Conservation (phyloP, 2,797 vertebrate genomes). For the Enoplosus armatus region DNA sequence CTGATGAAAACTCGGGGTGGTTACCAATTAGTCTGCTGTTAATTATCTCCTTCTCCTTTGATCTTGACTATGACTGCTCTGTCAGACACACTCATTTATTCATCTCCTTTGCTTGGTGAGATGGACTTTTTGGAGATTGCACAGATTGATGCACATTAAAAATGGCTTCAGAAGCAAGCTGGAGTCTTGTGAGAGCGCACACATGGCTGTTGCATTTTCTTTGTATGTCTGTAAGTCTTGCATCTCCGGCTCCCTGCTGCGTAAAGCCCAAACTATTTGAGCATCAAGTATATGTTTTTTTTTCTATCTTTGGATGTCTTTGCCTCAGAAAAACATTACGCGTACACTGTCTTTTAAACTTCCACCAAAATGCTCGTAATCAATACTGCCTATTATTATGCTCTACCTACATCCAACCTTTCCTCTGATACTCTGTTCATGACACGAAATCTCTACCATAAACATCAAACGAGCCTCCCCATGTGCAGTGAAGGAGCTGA, state of each 20-base stretch:
- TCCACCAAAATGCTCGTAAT: constrained; percentile 41
- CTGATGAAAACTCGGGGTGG: constrained; percentile 87
- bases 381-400: constrained; percentile 53
- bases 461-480: constrained; percentile 64
- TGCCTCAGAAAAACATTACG: constrained; percentile 10
- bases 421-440: constrained; percentile 49
- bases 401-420: constrained; percentile 41
- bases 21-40: constrained; percentile 89
- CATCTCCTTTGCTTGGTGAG: constrained; percentile 82
- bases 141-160: constrained; percentile 86
- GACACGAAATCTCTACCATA: constrained; percentile 59
- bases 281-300: constrained; percentile 44
- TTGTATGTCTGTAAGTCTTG: constrained; percentile 53
- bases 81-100: constrained; percentile 87
- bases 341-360: constrained; percentile 35
- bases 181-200: constrained; percentile 72
- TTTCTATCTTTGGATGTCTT: constrained; percentile 36
- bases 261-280: constrained; percentile 51
- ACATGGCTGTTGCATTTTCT: constrained; percentile 70
- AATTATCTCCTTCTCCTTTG: constrained; percentile 88
- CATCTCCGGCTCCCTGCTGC: constrained; percentile 61
- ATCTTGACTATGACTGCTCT: constrained; percentile 86
- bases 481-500: constrained; percentile 45
- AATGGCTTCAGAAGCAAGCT: constrained; percentile 81
- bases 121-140: constrained; percentile 82